Evolutionary conservation across 2,797 vertebrate species (phyloP).

Genomic region (Malacoctenus gilli): DNA sequence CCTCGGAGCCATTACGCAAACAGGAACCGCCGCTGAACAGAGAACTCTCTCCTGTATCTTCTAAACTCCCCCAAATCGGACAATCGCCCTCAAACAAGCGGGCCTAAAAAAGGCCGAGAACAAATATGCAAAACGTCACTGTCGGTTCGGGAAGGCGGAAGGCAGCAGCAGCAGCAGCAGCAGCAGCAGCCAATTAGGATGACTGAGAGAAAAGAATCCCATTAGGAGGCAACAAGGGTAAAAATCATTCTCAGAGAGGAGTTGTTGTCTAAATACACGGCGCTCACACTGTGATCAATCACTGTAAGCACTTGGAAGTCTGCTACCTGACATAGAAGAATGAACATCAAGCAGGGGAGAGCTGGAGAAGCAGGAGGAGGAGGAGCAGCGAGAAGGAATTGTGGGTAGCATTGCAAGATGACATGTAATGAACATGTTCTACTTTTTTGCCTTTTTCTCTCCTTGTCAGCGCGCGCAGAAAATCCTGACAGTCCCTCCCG

Average conservation of each 20-base stretch:
- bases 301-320: slow-evolving; percentile 49
- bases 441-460: background rate
- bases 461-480: slow-evolving; percentile 7
- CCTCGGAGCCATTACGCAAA: slow-evolving; percentile 11
- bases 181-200: slow-evolving; percentile 60
- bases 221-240: slow-evolving; percentile 46
- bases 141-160: slow-evolving; percentile 48
- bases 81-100: slow-evolving; percentile 36
- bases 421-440: slow-evolving; percentile 2
- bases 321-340: slow-evolving; percentile 45
- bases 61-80: slow-evolving; percentile 37
- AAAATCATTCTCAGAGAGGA: slow-evolving; percentile 41
- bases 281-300: slow-evolving; percentile 58
- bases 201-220: slow-evolving; percentile 54
- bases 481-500: background rate
- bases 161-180: slow-evolving; percentile 28
- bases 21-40: slow-evolving; percentile 9
- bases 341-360: slow-evolving; percentile 29
- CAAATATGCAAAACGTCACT: slow-evolving; percentile 40
- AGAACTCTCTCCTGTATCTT: slow-evolving; percentile 11
- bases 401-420: slow-evolving; percentile 5
- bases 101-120: slow-evolving; percentile 20
- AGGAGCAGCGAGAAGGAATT: background rate
- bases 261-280: slow-evolving; percentile 48
- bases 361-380: no score